Evolutionary conservation across 2,888 invertebrate species (phyloP).

Genomic region (Luperina testacea): DNA sequence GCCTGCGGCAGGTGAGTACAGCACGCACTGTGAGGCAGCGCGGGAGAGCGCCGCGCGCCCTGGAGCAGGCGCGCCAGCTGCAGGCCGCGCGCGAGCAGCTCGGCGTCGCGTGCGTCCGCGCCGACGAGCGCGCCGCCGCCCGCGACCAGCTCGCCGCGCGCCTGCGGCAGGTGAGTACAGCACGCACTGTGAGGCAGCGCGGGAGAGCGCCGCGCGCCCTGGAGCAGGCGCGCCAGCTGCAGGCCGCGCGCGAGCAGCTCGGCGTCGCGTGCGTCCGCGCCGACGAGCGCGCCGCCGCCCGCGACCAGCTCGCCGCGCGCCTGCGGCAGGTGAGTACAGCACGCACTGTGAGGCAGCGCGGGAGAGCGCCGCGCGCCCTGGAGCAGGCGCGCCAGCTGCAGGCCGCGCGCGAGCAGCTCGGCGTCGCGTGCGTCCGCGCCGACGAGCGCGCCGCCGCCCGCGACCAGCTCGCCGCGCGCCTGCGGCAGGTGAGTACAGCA

Average conservation of each 20-base stretch:
- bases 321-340: background rate
- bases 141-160: background rate
- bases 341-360: constrained; percentile 9
- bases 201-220: constrained; percentile 32
- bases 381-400: constrained; percentile 63
- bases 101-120: constrained; percentile 51
- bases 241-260: constrained; percentile 64
- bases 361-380: constrained; percentile 31
- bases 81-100: constrained; percentile 66
- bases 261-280: constrained; percentile 51
- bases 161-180: background rate
- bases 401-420: constrained; percentile 61
- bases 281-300: too few species aligned
- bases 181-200: constrained; percentile 6
- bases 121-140: too few species aligned
- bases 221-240: constrained; percentile 58
- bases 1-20: background rate
- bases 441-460: too few species aligned
- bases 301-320: background rate
- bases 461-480: background rate
- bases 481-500: background rate
- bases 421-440: constrained; percentile 49
- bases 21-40: background rate
- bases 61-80: constrained; percentile 52
- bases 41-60: constrained; percentile 35